Percentiles rank a stretch among this genome's conserved stretches.
Evolutionary conservation across 2,888 invertebrate genomes (phyloP).

Genomic region (Rhamnusium bicolor): DNA sequence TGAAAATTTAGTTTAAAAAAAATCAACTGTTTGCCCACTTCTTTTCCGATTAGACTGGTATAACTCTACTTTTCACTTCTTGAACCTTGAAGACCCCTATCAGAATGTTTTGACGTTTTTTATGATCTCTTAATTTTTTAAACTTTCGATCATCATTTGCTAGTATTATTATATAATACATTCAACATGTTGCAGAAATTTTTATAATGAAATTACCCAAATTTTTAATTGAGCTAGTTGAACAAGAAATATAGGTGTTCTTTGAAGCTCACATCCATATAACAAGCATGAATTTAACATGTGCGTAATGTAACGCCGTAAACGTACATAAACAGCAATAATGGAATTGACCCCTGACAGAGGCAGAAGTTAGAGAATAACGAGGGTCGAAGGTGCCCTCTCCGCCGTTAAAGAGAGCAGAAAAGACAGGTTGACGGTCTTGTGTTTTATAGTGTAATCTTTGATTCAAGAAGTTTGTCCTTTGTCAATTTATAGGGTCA

Average conservation of each 20-base stretch:
- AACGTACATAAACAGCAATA: slow-evolving; percentile 58
- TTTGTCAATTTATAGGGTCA: slow-evolving; percentile 11
- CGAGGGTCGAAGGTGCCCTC: slow-evolving; percentile 55
- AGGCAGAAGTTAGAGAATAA: slow-evolving; percentile 57
- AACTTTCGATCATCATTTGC: too few relatives aligned
- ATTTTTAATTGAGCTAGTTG: background rate
- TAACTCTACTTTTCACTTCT: too few relatives aligned
- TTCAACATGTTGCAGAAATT: too few relatives aligned
- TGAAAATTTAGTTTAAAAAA: too few relatives aligned
- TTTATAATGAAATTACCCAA: too few relatives aligned
- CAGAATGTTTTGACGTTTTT: too few relatives aligned
- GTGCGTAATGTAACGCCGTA: slow-evolving; percentile 37
- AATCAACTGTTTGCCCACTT: too few relatives aligned
- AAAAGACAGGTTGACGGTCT: slow-evolving; percentile 56
- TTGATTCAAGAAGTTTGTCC: slow-evolving; percentile 57
- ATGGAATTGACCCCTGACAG: slow-evolving; percentile 60
- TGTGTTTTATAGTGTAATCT: slow-evolving; percentile 63
- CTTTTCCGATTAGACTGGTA: too few relatives aligned
- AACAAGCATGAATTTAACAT: slow-evolving; percentile 34
- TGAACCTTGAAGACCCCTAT: too few relatives aligned
- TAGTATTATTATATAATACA: too few relatives aligned
- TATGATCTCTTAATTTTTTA: too few relatives aligned
- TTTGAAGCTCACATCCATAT: slow-evolving; percentile 3
- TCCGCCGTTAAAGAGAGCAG: slow-evolving; percentile 13
- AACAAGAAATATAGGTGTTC: slow-evolving; percentile 7